These are phyloP conservation scores for Apodemia mormo DNA, from an alignment of 2,888 invertebrate genomes.

Conservation along the genomic window DNA sequence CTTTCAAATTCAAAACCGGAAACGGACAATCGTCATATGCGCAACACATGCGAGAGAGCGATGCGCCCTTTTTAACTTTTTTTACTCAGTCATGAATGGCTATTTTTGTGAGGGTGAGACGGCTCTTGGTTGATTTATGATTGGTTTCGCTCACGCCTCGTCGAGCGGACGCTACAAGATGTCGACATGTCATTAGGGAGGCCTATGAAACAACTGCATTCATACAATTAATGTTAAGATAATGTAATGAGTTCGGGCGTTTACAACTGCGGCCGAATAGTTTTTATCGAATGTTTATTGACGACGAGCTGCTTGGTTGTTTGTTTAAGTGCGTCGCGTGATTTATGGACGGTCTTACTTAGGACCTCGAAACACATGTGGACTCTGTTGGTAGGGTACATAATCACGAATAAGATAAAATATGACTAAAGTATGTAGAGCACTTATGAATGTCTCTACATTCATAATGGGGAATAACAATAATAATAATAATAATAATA, in stretches of 20 bases:
- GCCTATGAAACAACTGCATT: conserved; percentile 55
- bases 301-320: conserved; percentile 53
- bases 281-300: conserved; percentile 62
- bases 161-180: conserved; percentile 32
- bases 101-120: conserved; percentile 62
- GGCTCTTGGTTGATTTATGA: conserved; percentile 63
- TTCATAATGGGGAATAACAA: too few relatives aligned
- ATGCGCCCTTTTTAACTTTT: conserved; percentile 66
- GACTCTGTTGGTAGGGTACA: not conserved
- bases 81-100: conserved; percentile 57
- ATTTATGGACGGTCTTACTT: conserved; percentile 39
- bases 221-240: conserved; percentile 64
- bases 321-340: conserved; percentile 40
- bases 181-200: conserved; percentile 49
- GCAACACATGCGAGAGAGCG: conserved; percentile 68
- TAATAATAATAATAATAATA: too few relatives aligned
- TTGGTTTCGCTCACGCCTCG: conserved; percentile 34
- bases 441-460: not conserved
- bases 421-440: not conserved
- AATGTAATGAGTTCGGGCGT: conserved; percentile 61
- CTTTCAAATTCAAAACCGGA: conserved; percentile 67
- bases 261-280: conserved; percentile 54
- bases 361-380: conserved; percentile 25
- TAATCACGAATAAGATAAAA: not conserved
- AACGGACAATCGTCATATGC: conserved; percentile 68